Evolutionary conservation across 2,888 invertebrate genomes (phyloP).

Genomic region (Shargacucullia verbasci): DNA sequence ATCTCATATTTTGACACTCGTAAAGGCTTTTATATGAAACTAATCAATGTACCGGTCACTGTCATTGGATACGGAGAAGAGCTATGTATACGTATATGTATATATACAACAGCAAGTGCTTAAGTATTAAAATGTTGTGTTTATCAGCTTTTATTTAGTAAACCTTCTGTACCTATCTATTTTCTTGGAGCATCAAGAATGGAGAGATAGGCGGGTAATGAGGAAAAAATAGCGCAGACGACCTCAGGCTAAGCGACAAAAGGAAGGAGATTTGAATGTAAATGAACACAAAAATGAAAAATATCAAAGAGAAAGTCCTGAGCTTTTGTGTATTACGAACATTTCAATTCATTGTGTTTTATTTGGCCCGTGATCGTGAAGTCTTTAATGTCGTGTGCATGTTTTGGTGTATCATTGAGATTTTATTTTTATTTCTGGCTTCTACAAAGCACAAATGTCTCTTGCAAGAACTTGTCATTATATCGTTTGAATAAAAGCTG

Average conservation of each 20-base stretch:
- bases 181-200: slow-evolving; percentile 25
- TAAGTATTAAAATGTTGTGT: no score
- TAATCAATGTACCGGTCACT: no score
- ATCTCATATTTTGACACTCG: no score
- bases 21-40: no score
- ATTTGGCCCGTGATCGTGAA: slow-evolving; percentile 23
- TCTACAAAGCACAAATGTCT: no score
- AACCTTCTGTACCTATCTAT: slow-evolving; percentile 13
- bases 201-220: slow-evolving; percentile 43
- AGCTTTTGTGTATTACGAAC: slow-evolving; percentile 33
- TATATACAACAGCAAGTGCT: no score
- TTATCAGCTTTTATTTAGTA: no score
- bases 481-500: no score
- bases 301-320: slow-evolving; percentile 46
- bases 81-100: no score
- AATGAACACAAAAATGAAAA: slow-evolving; percentile 57
- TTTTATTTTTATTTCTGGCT: slow-evolving; percentile 9
- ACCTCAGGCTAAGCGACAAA: slow-evolving; percentile 48
- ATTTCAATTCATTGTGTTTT: slow-evolving; percentile 48
- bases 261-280: slow-evolving; percentile 56
- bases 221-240: slow-evolving; percentile 45
- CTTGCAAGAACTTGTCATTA: no score
- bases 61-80: no score
- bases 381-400: slow-evolving; percentile 23
- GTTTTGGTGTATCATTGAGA: slow-evolving; percentile 1